phyloP scores from a whole-genome alignment of 2,888 invertebrate genomes.

The Acronicta alni region DNA sequence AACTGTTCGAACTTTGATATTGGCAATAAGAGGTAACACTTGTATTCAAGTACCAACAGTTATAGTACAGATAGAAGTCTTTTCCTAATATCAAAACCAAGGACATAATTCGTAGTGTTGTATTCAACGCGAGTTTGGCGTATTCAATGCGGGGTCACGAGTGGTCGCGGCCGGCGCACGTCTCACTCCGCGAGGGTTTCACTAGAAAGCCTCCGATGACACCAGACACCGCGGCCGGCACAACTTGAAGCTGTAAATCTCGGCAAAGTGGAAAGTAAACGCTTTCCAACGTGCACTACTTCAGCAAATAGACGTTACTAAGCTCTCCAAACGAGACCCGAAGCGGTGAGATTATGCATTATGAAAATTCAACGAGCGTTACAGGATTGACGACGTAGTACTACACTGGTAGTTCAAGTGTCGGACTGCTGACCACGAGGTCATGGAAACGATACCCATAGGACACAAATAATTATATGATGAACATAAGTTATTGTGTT shows the following conservation, averaged over 20 bases:
- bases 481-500: too few relatives aligned
- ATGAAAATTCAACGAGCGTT: conserved; percentile 31
- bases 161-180: conserved; percentile 60
- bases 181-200: conserved; percentile 62
- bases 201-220: conserved; percentile 77
- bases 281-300: conserved; percentile 70
- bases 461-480: too few relatives aligned
- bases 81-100: conserved; percentile 33
- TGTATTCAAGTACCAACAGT: conserved; percentile 1
- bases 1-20: conserved; percentile 19
- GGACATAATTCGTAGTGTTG: conserved; percentile 45
- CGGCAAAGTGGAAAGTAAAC: conserved; percentile 72
- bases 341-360: conserved; percentile 34
- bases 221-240: conserved; percentile 69
- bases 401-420: too few relatives aligned
- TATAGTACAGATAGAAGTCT: conserved; percentile 1
- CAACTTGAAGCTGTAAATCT: conserved; percentile 73
- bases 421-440: too few relatives aligned
- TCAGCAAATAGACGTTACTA: conserved; percentile 56
- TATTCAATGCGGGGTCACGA: conserved; percentile 72
- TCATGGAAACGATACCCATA: too few relatives aligned
- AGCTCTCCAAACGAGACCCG: conserved; percentile 44
- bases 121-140: conserved; percentile 43
- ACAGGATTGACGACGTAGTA: conserved; percentile 12
- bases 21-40: conserved; percentile 21